Evolutionary conservation across 2,888 invertebrate species (phyloP), one percentile per base, ranked within the genome.

Genomic region (Melanchra persicariae): DNA sequence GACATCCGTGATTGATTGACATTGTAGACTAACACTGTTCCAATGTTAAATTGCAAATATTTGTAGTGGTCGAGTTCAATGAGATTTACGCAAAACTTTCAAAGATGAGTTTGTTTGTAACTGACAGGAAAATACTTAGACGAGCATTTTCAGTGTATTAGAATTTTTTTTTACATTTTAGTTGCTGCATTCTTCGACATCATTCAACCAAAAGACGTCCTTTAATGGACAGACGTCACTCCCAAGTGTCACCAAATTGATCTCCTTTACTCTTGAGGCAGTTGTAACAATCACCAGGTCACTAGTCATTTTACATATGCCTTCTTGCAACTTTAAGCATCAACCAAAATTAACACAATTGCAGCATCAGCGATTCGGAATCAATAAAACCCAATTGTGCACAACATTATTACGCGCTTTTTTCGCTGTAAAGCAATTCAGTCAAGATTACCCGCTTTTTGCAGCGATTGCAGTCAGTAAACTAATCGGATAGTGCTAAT

Each of bases 401-500:
- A 49, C 37, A 61, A 70, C 61, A n/a, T 52, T 40, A 54, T 12
- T 6, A 34, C 61, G 51, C 60, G 43, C 63, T 77, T 83, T 65
- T 70, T 67, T 59, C 58, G 37, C 43, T 55, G 47, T 17, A 76
- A 82, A 60, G 65, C 30, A 55, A 76, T 67, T 55, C 62, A 65
- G 22, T 9, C 49, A 55, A 37, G 66, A 84, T 77, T 72, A 68
- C 30, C 26, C 30, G 59, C 58, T 84, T 81, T 78, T 76, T 85
- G 68, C 26, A 49, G 26, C 57, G 81, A 69, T 77, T 81, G 69
- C 84, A 75, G 63, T 51, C 34, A 8, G 47, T 8, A 68, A 66
- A 67, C 55, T 57, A 71, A 82, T 82, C 70, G 54, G 43, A 63
- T 47, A 80, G 68, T 30, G 60, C 57, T 81, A 84, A 84, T 84